Evolutionary conservation across 2,113 vertebrate genomes (phyloP), one percentile per base, ranked within the genome.

Genomic region (Kryptolebias marmoratus): DNA sequence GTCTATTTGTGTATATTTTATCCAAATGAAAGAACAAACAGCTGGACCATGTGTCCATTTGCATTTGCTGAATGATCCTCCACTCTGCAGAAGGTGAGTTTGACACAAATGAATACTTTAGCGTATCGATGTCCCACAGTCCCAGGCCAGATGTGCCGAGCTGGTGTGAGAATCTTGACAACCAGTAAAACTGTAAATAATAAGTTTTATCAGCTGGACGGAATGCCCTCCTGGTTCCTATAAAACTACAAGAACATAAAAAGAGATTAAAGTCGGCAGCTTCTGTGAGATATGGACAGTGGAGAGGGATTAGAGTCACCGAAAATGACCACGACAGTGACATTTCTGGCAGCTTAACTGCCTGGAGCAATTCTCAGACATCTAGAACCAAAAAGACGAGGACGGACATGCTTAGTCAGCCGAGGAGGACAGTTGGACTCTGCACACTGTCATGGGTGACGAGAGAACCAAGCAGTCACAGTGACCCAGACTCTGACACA

Each of bases 401-500:
- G 48, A 77, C 54, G 68, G 79, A 76, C 69, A 30, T 56, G 79
- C 47, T 62, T 73, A 72, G 65, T 68, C 63, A 73, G 66, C 57
- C 9, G 49, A 31, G 15, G 50, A 58, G 68, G 64, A 80, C 66
- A 32, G 60, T 62, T 18, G 65, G 54, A 79, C 55, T 58, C 18
- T 16, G 10, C 50, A 47, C 71, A 42, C 32, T 31, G 74, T 66
- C 56, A 73, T 66, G 60, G 22, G 62, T 27, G 68, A 85, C 22
- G 22, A 53, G 71, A 14, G 32, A 75, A 73, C 77, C 72, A 16
- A 58, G 48, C 28, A 42, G 49, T 68, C 28, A 53, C 42, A 69
- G 11, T 67, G 75, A 71, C 78, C 68, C 49, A 80, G 67, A 52
- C 61, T 61, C 18, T 73, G 75, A 79, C 75, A 65, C 49, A 11